Base-by-base conservation (phyloP, 2,113 vertebrate genomes). In the Vulpes vulpes region DNA sequence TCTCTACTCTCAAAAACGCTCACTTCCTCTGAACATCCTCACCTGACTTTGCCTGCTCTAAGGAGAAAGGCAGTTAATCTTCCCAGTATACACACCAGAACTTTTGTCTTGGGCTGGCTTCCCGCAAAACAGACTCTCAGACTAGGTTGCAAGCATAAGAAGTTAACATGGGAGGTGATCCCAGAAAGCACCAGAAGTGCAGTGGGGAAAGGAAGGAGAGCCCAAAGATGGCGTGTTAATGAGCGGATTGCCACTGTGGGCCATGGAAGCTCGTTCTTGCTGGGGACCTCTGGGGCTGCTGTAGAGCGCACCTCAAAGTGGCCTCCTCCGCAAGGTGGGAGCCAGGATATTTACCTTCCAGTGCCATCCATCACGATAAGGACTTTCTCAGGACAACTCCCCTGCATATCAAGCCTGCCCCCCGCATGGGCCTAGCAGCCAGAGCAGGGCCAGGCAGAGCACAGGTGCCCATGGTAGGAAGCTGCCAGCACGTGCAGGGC, bases 381-480 rank as follows among this genome's bases (percentile, higher is more conserved):
- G 17, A 8, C 32, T 49, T 15, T 69, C 51, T 51, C 32, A n/a
- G 69, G 9, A 30, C n/a, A 57, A 1, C 51, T 49, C 7, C 49
- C 51, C 27, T 38, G 20, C 7, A 60, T 38, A 32, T 8, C 0
- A 0, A 32, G 6, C 25, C 62, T 55, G 9, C 67, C 38, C 35
- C 9, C 0, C 0, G 27, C 12, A 2, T 0, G 5, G 43, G 22
- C 4, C 65, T 62, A 8, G 2, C 8, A 89, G 78, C 27, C 17
- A 27, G 59, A 23, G 65, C 8, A 5, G 51, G 6, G 38, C 22
- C 53, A 23, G 60, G 32, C 69, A 73, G 30, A 60, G 57, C 30
- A 11, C 9, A 38, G 35, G 25, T 22, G 9, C 25, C 35, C 0
- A 0, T 0, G 8, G 8, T 0, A 6, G 88, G 15, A 73, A 89